phyloP scores from a whole-genome alignment of 2,888 invertebrate genomes.

The Sinelater perroti region DNA sequence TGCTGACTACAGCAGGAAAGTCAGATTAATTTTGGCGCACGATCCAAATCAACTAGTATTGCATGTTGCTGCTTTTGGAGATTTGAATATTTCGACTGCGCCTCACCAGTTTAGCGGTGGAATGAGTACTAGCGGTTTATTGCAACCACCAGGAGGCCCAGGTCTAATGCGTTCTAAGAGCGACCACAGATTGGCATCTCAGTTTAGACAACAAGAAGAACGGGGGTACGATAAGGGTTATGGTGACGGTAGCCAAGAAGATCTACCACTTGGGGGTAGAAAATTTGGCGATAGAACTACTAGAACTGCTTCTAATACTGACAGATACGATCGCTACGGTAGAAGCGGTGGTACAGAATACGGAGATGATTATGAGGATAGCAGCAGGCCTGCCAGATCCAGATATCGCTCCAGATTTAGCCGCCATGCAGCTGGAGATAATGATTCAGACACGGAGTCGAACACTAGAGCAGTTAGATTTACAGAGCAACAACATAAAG shows the following conservation, averaged over 20 bases:
- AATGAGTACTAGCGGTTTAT: constrained; percentile 59
- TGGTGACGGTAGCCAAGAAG: constrained; percentile 68
- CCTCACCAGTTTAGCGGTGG: constrained; percentile 50
- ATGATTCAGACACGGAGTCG: constrained; percentile 79
- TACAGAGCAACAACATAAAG: constrained; percentile 68
- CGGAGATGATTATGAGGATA: constrained; percentile 74
- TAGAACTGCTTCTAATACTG: constrained; percentile 53
- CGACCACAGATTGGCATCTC: constrained; percentile 88
- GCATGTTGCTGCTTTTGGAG: constrained; percentile 89
- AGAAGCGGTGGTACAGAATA: constrained; percentile 65
- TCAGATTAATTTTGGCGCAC: constrained; percentile 87
- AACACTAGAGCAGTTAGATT: constrained; percentile 71
- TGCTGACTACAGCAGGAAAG: constrained; percentile 85
- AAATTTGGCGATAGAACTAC: constrained; percentile 78
- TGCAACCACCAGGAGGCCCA: constrained; percentile 70
- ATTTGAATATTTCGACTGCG: constrained; percentile 80
- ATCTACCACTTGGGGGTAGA: constrained; percentile 75
- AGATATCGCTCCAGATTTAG: constrained; percentile 74
- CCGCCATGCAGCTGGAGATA: constrained; percentile 68
- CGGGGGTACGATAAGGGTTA: constrained; percentile 65
- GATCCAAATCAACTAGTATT: constrained; percentile 91
- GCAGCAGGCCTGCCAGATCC: constrained; percentile 69
- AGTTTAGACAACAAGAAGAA: constrained; percentile 88
- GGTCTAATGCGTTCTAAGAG: constrained; percentile 93
- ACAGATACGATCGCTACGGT: constrained; percentile 59